Conservation (phyloP, 2,888 invertebrate genomes). For the Bugulina stolonifera region DNA sequence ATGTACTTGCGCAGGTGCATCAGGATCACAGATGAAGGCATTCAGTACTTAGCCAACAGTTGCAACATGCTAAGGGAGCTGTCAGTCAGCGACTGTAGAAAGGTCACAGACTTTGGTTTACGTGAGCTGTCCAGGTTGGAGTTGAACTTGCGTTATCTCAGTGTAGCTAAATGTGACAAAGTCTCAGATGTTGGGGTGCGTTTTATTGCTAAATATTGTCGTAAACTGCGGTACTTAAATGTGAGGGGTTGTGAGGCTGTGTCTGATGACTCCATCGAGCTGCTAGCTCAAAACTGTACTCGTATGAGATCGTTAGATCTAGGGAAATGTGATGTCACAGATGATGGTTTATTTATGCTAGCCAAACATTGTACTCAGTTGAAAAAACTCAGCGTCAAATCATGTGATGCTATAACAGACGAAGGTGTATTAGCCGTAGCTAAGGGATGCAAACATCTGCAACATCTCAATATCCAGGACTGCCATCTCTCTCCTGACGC, state of each 20-base stretch:
- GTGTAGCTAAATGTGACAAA: slow-evolving; percentile 87
- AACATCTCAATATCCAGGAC: slow-evolving; percentile 87
- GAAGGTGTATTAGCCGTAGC: slow-evolving; percentile 80
- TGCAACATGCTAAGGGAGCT: slow-evolving; percentile 74
- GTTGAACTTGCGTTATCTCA: slow-evolving; percentile 80
- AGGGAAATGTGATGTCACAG: slow-evolving; percentile 88
- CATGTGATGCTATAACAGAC: slow-evolving; percentile 85
- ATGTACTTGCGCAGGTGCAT: slow-evolving; percentile 80
- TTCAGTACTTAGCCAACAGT: slow-evolving; percentile 85
- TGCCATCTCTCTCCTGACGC: slow-evolving; percentile 83
- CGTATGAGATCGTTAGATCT: slow-evolving; percentile 79
- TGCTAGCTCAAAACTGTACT: slow-evolving; percentile 77
- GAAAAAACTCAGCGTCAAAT: slow-evolving; percentile 79
- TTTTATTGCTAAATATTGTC: slow-evolving; percentile 78
- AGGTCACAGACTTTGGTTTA: slow-evolving; percentile 79
- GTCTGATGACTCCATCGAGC: slow-evolving; percentile 84
- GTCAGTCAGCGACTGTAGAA: slow-evolving; percentile 76
- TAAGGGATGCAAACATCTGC: slow-evolving; percentile 79
- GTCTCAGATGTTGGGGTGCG: slow-evolving; percentile 77
- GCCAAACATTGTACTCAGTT: slow-evolving; percentile 73
- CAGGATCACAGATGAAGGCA: slow-evolving; percentile 81
- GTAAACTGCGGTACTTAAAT: slow-evolving; percentile 78
- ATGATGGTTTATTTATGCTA: slow-evolving; percentile 76
- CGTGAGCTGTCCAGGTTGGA: slow-evolving; percentile 75
- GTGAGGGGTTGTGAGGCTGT: slow-evolving; percentile 87